These are phyloP conservation scores for Trichomalopsis sarcophagae DNA, from an alignment of 1,140 invertebrate genomes.

Conservation along the genomic window DNA sequence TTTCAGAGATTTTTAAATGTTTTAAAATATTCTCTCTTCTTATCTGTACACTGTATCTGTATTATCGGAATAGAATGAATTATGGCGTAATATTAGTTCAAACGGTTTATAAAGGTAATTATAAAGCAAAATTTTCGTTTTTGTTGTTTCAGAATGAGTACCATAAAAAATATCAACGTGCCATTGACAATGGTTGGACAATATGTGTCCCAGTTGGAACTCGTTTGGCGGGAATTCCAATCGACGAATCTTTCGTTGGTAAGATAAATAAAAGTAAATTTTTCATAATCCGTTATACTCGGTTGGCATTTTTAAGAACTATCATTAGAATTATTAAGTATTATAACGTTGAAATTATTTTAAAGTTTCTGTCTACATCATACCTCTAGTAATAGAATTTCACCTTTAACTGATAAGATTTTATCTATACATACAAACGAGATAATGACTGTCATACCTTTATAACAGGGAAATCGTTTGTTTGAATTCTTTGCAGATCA, in stretches of 20 bases:
- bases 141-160: conserved; percentile 56
- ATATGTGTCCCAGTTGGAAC: conserved; percentile 57
- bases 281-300: not conserved
- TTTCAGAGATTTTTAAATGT: not conserved
- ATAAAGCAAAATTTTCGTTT: not conserved
- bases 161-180: conserved; percentile 56
- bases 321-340: not conserved
- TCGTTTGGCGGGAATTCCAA: conserved; percentile 52
- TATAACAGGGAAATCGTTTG: not conserved
- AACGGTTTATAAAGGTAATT: too few species aligned
- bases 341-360: not conserved
- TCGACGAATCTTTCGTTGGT: conserved; percentile 60
- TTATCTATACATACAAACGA: conserved; percentile 27
- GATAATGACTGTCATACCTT: conserved; percentile 20
- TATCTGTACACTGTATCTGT: too few species aligned
- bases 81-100: too few species aligned
- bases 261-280: conserved; percentile 25
- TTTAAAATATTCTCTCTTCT: not conserved
- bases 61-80: too few species aligned
- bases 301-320: not conserved
- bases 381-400: not conserved
- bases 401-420: conserved; percentile 22
- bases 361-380: not conserved
- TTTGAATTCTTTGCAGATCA: conserved; percentile 56
- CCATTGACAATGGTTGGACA: conserved; percentile 58